Evolutionary conservation across 1,140 invertebrate species (phyloP), one percentile per base, ranked within the genome.

Genomic region (Cyclargus thomasi): DNA sequence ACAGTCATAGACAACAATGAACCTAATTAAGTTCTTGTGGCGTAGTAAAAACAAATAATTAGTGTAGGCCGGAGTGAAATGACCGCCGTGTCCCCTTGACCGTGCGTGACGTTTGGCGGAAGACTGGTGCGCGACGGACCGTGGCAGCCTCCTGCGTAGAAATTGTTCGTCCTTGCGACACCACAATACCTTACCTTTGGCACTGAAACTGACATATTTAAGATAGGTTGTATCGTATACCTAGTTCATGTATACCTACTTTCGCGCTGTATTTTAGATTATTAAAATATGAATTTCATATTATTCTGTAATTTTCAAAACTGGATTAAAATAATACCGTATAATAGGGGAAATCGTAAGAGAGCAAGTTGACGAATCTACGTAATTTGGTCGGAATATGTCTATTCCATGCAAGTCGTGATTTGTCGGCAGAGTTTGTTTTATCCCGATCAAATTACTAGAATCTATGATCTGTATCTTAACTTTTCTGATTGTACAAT

Each of bases 101-200:
- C 86, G 79, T 73, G 68, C 65, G 72, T 72, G 74, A 74, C 73
- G 75, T 79, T 79, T 87, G 67, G 82, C 87, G 87, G 87, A 90
- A 90, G 87, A 74, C 73, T 77, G 67, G 77, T 77, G 81, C 53
- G 64, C 81, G 72, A 62, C 69, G 81, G 76, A 84, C 73, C 83
- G 79, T 67, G 77, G 78, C 83, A 75, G 36, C 71, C 79, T 86
- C 83, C 84, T 85, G 83, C 85, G 85, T 82, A 88, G 85, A 90
- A 86, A 88, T 81, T 79, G 82, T 80, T 78, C 84, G 87, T 87
- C 87, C 85, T 90, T 90, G 87, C 74, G 71, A 71, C 70, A 65
- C 64, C 67, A 81, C 75, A 81, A 77, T 76, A 70, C 62, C 64
- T 82, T 74, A 84, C 82, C 83, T 88, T 83, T 86, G 72, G 71